These are phyloP conservation scores for Limnodromus scolopaceus DNA, from an alignment of 2,797 vertebrate genomes.

Conservation along the genomic window DNA sequence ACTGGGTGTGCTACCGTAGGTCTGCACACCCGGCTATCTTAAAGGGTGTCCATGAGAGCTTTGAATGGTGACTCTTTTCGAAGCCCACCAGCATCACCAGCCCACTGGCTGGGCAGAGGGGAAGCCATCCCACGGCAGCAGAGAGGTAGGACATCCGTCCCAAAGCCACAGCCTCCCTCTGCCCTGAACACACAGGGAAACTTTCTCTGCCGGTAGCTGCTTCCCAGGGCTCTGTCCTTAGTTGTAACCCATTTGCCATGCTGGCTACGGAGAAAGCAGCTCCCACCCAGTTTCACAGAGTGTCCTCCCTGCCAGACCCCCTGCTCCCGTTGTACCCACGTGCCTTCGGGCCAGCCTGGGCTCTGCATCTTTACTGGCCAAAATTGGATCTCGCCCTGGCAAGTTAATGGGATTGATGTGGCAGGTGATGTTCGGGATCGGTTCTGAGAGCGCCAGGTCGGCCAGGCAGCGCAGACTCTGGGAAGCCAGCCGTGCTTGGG, in stretches of 20 bases:
- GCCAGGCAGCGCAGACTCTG: neutral
- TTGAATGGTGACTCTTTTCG: rapidly evolving
- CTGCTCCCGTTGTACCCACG: rapidly evolving
- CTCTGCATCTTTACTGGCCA: neutral
- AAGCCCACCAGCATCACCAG: neutral
- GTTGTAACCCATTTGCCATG: neutral
- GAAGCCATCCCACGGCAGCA: neutral
- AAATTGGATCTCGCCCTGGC: neutral
- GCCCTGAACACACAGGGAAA: neutral
- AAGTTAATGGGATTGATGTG: neutral
- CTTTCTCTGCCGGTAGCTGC: neutral
- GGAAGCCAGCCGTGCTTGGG: neutral
- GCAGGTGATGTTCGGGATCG: neutral
- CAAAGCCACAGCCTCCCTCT: neutral
- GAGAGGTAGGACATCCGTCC: neutral
- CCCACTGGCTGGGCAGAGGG: neutral
- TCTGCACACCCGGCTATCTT: neutral
- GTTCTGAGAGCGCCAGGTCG: neutral
- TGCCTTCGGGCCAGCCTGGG: neutral
- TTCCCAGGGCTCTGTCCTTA: neutral
- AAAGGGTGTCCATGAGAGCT: neutral
- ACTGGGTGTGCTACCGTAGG: neutral
- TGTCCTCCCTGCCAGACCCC: rapidly evolving
- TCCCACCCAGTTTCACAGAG: neutral
- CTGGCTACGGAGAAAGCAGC: neutral